Evolutionary conservation across 2,888 invertebrate genomes (phyloP), one percentile per base, ranked within the genome.

Genomic region (Polydrusus cervinus): DNA sequence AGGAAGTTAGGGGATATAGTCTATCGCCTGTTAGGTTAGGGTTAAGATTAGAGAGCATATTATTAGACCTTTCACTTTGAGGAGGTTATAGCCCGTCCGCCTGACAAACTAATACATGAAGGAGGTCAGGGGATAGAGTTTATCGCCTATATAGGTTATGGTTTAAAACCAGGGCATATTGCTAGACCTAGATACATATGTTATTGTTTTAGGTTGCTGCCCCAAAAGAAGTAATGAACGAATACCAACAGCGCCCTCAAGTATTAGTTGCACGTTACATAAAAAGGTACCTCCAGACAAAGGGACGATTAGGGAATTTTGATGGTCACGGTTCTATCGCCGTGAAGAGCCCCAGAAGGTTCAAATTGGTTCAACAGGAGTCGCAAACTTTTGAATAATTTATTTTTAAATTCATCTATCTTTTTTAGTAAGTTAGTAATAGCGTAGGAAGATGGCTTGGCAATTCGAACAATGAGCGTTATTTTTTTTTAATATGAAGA

Each of bases 181-280:
- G n/a, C n/a, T n/a, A n/a, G n/a, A n/a, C n/a, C n/a, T n/a, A n/a
- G n/a, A n/a, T n/a, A n/a, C n/a, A n/a, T n/a, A n/a, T n/a, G 7
- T 49, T 49, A 6, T 51, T 51, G 3, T 18, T 82, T 16, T 81
- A 95, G 95, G 95, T 97, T 0, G 89, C 93, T 80, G 92, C 95
- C 9, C 94, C 96, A 10, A 96, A 96, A 85, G 95, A 97, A 86
- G 95, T 95, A 0, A 87, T 97, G 85, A 92, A 95, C 84, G 95
- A 96, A 85, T 97, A 96, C 95, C 97, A 97, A 85, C 91, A 93
- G 81, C 90, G 97, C 78, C 97, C 98, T 0, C 97, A 97, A 82
- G 92, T 92, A 80, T 89, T 98, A 43, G 93, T 97, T 0, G 91
- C 94, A 16, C 91, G 94, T 64, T 95, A 94, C 85, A 97, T 97